A percentile compares a stretch with the other conserved stretches of the same genome.
phyloP scores from a whole-genome alignment of 2,797 vertebrate species.

The Heterohyrax brucei region DNA sequence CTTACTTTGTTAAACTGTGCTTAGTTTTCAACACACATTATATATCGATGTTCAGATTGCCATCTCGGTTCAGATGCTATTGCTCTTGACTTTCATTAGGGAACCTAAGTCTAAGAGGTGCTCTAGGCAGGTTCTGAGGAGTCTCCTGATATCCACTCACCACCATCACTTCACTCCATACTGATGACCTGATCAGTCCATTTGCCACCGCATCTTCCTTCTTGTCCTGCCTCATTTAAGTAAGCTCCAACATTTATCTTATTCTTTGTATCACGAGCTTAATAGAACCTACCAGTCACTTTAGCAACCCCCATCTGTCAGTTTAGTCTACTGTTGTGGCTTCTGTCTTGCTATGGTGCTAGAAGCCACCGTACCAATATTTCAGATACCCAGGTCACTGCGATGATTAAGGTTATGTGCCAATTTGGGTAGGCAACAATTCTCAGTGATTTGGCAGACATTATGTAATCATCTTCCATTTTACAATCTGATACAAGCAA shows the following conservation, averaged over 20 bases:
- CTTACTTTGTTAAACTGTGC: neutral
- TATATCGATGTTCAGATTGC: neutral
- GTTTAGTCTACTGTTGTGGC: too few species aligned
- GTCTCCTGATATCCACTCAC: accelerated
- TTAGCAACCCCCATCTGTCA: too few species aligned
- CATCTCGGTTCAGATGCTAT: neutral
- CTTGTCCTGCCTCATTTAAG: accelerated
- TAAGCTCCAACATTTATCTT: neutral
- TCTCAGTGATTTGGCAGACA: too few species aligned
- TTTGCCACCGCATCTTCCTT: accelerated
- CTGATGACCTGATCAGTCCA: neutral
- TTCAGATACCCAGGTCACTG: too few species aligned
- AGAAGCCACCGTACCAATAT: too few species aligned
- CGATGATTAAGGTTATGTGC: too few species aligned
- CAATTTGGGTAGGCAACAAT: too few species aligned
- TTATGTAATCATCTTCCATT: too few species aligned
- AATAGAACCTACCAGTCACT: neutral
- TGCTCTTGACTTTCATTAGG: neutral
- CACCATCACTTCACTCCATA: accelerated
- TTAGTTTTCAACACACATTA: neutral
- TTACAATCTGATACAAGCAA: too few species aligned
- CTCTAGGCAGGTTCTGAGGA: accelerated
- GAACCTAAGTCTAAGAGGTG: neutral
- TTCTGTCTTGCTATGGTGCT: too few species aligned
- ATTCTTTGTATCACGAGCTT: neutral